Conservation (phyloP, 2,797 vertebrate species). For the Malurus splendens region DNA sequence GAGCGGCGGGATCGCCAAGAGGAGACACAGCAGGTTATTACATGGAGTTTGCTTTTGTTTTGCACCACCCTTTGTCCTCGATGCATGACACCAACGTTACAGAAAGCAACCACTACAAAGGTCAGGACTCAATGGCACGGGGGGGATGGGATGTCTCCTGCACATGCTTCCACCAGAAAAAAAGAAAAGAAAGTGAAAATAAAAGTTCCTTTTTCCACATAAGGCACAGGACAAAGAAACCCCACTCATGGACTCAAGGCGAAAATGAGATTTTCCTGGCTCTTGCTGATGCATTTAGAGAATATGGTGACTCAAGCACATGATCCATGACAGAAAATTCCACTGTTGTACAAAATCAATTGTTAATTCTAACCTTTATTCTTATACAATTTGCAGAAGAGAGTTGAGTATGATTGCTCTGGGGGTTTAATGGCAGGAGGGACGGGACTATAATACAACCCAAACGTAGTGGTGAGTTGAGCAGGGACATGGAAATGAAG, state of each 20-base stretch:
- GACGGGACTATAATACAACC: conserved; percentile 78
- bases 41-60: neutral
- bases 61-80: conserved; percentile 67
- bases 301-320: conserved; percentile 78
- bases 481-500: conserved; percentile 78
- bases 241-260: conserved; percentile 78
- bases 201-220: conserved; percentile 86
- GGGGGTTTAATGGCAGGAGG: conserved; percentile 66
- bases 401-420: conserved; percentile 66
- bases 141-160: conserved; percentile 60
- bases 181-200: neutral
- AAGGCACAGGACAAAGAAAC: conserved; percentile 98
- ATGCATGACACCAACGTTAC: conserved; percentile 53
- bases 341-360: conserved; percentile 87
- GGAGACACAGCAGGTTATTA: conserved; percentile 61
- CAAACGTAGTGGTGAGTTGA: conserved; percentile 81
- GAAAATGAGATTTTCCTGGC: conserved; percentile 70
- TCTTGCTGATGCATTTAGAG: conserved; percentile 78
- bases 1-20: conserved; percentile 44
- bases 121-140: conserved; percentile 15
- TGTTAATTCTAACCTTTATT: conserved; percentile 87
- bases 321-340: conserved; percentile 83
- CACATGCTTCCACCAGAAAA: conserved; percentile 68
- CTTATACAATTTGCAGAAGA: conserved; percentile 75
- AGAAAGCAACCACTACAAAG: conserved; percentile 61